Evolutionary conservation across 2,113 vertebrate species (phyloP).

Genomic region (Tenebrosternarchus preto): DNA sequence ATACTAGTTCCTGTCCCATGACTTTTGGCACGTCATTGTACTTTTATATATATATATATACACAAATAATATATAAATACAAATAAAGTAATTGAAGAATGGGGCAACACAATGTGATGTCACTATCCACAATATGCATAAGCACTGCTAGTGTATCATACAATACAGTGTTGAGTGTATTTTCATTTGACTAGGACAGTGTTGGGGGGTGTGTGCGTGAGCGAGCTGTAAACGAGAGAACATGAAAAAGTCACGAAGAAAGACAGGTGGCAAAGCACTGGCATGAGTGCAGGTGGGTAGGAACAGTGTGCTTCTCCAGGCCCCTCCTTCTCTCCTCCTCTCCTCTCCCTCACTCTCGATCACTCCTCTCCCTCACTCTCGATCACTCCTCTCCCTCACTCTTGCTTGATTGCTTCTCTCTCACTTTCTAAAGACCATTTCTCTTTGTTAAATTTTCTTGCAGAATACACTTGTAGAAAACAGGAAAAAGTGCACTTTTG

Average conservation of each 20-base stretch:
- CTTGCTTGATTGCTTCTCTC: no score
- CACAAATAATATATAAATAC: no score
- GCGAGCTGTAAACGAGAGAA: constrained; percentile 29
- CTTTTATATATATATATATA: no score
- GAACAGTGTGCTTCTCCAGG: not conserved
- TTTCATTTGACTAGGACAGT: not conserved
- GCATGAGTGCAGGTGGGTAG: not conserved
- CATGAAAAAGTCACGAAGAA: constrained; percentile 17
- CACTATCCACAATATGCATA: constrained; percentile 8
- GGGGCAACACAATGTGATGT: no score
- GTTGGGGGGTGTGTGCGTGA: constrained; percentile 16
- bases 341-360: not conserved
- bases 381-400: constrained; percentile 24
- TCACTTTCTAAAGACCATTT: no score
- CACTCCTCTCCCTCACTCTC: constrained; percentile 29
- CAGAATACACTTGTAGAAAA: constrained; percentile 57
- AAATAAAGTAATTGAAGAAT: no score
- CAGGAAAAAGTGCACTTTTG: constrained; percentile 51
- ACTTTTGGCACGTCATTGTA: no score
- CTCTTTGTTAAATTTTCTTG: constrained; percentile 45
- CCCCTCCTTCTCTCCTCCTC: no score
- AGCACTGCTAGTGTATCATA: constrained; percentile 13
- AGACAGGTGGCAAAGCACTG: constrained; percentile 9
- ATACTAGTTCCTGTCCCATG: no score
- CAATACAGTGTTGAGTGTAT: not conserved